Evolutionary conservation across 2,888 invertebrate genomes (phyloP), one percentile per base, ranked within the genome.

Genomic region (Panopea generosa): DNA sequence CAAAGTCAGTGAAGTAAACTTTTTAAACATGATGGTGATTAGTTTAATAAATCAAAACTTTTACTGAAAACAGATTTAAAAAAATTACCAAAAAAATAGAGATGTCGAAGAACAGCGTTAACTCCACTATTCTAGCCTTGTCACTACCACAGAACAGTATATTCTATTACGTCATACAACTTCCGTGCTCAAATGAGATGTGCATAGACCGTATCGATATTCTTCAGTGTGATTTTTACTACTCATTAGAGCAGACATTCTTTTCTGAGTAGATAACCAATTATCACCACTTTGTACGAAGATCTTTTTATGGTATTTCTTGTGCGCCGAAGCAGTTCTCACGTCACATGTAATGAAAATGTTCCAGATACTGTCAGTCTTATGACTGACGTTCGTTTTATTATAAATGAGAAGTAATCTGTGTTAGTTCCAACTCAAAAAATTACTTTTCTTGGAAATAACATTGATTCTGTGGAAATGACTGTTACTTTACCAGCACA

Each of bases 101-200:
- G n/a, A n/a, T n/a, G n/a, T n/a, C n/a, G n/a, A n/a, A n/a, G n/a
- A n/a, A n/a, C n/a, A n/a, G n/a, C n/a, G n/a, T n/a, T n/a, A n/a
- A n/a, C n/a, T n/a, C n/a, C n/a, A n/a, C n/a, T n/a, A n/a, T n/a
- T n/a, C n/a, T n/a, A n/a, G n/a, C n/a, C n/a, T n/a, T n/a, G n/a
- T n/a, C n/a, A n/a, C n/a, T n/a, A n/a, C n/a, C n/a, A n/a, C n/a
- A n/a, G n/a, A n/a, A n/a, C n/a, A n/a, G n/a, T n/a, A n/a, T n/a
- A 66, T 72, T 72, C 66, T 72, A 53, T 65, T 16, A 49, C 24
- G 66, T 66, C 55, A 66, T 66, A 56, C 45, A 24, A 66, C 66
- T 66, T 11, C 45, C 50, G 56, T 33, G 66, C 29, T 66, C 66
- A 65, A 20, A 66, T 66, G 56, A 55, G 66, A 66, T 66, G 66